These are phyloP conservation scores for Anaspis maculata DNA, from an alignment of 2,888 invertebrate genomes.

Conservation along the genomic window DNA sequence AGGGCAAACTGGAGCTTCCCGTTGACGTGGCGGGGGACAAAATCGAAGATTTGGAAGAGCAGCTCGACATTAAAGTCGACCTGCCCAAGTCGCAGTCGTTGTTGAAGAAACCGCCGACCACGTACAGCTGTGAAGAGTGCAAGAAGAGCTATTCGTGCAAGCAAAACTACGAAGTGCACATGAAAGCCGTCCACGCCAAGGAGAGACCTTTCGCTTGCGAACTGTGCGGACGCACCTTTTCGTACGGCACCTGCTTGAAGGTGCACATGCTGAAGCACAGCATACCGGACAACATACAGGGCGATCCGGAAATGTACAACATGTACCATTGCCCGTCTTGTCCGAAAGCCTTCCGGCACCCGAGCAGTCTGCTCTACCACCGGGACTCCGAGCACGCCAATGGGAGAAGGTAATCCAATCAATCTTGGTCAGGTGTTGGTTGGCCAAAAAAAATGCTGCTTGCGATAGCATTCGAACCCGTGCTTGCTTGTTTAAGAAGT, in stretches of 20 bases:
- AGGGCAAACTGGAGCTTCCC: too few species aligned
- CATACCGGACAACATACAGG: not conserved
- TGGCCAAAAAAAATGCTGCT: too few species aligned
- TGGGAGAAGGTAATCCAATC: slow-evolving; percentile 18
- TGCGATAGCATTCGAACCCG: too few species aligned
- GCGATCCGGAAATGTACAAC: slow-evolving; percentile 32
- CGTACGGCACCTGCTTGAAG: slow-evolving; percentile 54
- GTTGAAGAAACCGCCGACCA: too few species aligned
- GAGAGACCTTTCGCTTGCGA: slow-evolving; percentile 50
- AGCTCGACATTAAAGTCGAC: not conserved
- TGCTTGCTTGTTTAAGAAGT: too few species aligned
- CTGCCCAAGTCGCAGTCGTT: slow-evolving; percentile 9
- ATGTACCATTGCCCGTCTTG: slow-evolving; percentile 54
- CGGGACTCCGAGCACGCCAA: slow-evolving; percentile 50
- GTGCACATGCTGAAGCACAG: slow-evolving; percentile 46
- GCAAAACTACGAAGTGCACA: slow-evolving; percentile 52
- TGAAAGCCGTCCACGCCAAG: slow-evolving; percentile 51
- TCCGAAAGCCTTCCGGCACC: slow-evolving; percentile 52
- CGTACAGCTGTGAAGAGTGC: slow-evolving; percentile 54
- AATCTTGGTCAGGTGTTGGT: too few species aligned
- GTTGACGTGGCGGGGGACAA: too few species aligned
- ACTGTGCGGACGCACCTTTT: slow-evolving; percentile 52
- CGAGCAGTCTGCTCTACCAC: slow-evolving; percentile 68
- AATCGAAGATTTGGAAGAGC: too few species aligned
- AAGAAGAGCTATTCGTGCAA: slow-evolving; percentile 53